Conservation (phyloP, 2,113 vertebrate genomes). For the Mirounga angustirostris region DNA sequence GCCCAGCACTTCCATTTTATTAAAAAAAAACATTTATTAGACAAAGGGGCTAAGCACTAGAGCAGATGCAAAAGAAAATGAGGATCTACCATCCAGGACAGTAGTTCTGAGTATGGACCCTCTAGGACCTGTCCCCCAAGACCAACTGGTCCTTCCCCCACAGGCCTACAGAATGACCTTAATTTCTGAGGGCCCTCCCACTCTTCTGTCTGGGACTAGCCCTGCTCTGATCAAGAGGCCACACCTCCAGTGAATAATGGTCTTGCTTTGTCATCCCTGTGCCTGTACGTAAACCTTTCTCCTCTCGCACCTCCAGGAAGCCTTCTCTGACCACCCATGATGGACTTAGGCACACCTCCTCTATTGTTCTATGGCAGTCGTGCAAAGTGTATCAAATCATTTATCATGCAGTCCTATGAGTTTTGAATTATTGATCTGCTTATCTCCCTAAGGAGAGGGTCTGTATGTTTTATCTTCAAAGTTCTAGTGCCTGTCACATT, state of each 20-base stretch:
- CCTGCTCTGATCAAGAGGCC: not conserved
- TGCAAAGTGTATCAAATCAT: not conserved
- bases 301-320: not conserved
- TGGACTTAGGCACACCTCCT: not conserved
- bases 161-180: not conserved
- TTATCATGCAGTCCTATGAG: not conserved
- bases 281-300: not conserved
- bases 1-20: not conserved
- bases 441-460: not conserved
- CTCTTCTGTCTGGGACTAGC: not conserved
- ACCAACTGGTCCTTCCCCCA: not conserved
- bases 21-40: not conserved
- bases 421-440: not conserved
- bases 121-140: not conserved
- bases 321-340: not conserved
- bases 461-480: not conserved
- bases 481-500: not conserved
- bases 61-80: not conserved
- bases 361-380: not conserved
- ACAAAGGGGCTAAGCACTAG: not conserved
- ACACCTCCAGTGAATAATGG: not conserved
- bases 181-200: not conserved
- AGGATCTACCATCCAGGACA: not conserved
- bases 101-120: not conserved
- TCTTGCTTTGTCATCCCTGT: not conserved